These are phyloP conservation scores for Brachyhypopomus occidentalis DNA, from an alignment of 2,113 vertebrate species.

Conservation along the genomic window DNA sequence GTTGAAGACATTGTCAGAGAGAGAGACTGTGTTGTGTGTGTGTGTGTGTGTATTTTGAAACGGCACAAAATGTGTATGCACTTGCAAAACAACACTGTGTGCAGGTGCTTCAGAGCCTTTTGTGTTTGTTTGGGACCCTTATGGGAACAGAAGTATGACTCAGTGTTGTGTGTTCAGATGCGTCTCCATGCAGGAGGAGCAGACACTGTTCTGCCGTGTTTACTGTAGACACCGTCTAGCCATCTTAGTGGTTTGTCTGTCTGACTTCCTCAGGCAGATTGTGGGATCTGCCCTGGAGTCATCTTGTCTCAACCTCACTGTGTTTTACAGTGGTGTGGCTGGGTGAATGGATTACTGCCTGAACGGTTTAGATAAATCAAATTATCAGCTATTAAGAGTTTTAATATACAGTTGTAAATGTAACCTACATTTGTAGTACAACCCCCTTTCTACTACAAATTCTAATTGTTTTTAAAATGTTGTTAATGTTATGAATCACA, in stretches of 20 bases:
- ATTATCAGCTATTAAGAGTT: too few species aligned
- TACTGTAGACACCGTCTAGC: not conserved
- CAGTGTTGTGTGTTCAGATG: not conserved
- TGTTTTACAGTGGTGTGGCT: not conserved
- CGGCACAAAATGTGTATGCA: too few species aligned
- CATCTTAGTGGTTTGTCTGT: not conserved
- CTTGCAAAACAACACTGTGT: too few species aligned
- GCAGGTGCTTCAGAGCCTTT: not conserved
- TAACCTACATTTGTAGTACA: too few species aligned
- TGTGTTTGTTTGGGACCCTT: not conserved
- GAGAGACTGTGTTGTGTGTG: not conserved
- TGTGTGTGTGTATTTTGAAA: conserved; percentile 7
- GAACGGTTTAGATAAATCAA: too few species aligned
- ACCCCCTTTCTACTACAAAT: too few species aligned
- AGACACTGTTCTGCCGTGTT: not conserved
- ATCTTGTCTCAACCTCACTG: not conserved
- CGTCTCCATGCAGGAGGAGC: too few species aligned
- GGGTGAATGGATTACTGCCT: not conserved
- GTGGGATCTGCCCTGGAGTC: not conserved
- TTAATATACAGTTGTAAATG: too few species aligned
- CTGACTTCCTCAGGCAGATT: not conserved
- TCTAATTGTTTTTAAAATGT: too few species aligned
- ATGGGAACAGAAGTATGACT: not conserved
- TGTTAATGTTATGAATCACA: too few species aligned
- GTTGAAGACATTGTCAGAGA: not conserved